These are phyloP conservation scores for Cephalotes varians DNA, from an alignment of 2,888 invertebrate species.

Conservation along the genomic window DNA sequence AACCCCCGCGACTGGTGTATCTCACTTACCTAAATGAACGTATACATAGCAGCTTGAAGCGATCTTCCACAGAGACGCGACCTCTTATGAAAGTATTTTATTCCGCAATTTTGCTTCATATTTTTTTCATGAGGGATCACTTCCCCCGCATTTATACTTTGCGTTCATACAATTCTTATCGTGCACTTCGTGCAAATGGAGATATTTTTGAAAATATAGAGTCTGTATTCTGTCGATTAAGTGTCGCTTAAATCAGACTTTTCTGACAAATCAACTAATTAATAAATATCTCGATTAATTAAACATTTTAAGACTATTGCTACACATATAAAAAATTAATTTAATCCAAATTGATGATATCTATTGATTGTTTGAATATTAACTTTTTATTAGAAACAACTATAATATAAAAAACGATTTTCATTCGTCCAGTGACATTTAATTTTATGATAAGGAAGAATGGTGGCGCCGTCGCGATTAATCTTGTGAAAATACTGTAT, in stretches of 20 bases:
- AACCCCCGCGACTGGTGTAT: conserved; percentile 9
- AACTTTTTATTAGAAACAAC: background rate
- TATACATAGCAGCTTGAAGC: conserved; percentile 32
- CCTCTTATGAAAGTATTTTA: conserved; percentile 41
- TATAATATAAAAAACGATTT: background rate
- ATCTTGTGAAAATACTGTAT: conserved; percentile 21
- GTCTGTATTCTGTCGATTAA: background rate
- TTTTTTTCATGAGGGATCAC: conserved; percentile 44
- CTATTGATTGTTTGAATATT: background rate
- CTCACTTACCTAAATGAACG: conserved; percentile 45
- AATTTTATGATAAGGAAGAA: background rate
- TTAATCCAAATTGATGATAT: background rate
- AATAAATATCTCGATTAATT: background rate
- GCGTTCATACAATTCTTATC: background rate
- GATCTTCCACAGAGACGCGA: conserved; percentile 12
- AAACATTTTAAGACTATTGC: background rate
- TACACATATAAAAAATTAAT: background rate
- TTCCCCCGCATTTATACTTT: background rate
- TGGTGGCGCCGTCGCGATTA: background rate
- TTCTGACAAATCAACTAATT: background rate
- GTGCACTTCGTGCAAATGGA: background rate
- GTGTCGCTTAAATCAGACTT: background rate
- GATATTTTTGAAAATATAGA: background rate
- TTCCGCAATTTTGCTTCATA: conserved; percentile 39
- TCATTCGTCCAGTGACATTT: conserved; percentile 4